These are phyloP conservation scores for Intellagama lesueurii DNA, from an alignment of 2,797 vertebrate genomes.

Conservation along the genomic window DNA sequence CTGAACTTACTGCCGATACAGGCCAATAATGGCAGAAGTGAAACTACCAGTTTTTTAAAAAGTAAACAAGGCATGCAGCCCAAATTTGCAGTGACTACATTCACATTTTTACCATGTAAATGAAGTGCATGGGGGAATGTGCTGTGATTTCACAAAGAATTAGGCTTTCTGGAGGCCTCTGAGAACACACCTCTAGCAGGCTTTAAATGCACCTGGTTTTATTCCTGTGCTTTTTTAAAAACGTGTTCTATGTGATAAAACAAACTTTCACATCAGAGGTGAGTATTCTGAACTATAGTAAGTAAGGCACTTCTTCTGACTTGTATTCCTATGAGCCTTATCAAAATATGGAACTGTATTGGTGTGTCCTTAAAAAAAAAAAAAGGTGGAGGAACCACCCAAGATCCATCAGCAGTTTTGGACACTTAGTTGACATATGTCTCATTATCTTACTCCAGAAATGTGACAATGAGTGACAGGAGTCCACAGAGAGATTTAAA, in stretches of 20 bases:
- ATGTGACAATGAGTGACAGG: constrained; percentile 81
- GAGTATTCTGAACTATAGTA: constrained; percentile 60
- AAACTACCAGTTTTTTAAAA: too few species aligned
- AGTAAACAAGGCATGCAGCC: too few species aligned
- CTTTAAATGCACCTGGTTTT: background rate
- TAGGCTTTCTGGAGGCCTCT: too few species aligned
- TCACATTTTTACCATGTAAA: too few species aligned
- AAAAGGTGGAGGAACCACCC: background rate
- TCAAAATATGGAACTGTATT: constrained; percentile 57
- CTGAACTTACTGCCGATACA: too few species aligned
- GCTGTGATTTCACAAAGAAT: too few species aligned
- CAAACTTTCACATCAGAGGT: constrained; percentile 55
- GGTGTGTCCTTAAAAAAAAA: constrained; percentile 69
- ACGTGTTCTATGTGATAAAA: constrained; percentile 38
- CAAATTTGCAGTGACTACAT: too few species aligned
- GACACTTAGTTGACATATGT: constrained; percentile 76
- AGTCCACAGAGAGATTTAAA: constrained; percentile 77
- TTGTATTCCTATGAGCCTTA: constrained; percentile 58
- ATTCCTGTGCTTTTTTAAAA: constrained; percentile 30
- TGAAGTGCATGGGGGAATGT: too few species aligned
- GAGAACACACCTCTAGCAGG: background rate
- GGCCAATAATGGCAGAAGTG: too few species aligned
- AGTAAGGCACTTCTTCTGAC: constrained; percentile 48
- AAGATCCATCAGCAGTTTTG: constrained; percentile 62
- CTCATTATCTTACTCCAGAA: constrained; percentile 74